Percentiles rank a stretch among this genome's conserved stretches.
Conservation (phyloP, 2,113 vertebrate species). For the Phaethornis superciliosus region DNA sequence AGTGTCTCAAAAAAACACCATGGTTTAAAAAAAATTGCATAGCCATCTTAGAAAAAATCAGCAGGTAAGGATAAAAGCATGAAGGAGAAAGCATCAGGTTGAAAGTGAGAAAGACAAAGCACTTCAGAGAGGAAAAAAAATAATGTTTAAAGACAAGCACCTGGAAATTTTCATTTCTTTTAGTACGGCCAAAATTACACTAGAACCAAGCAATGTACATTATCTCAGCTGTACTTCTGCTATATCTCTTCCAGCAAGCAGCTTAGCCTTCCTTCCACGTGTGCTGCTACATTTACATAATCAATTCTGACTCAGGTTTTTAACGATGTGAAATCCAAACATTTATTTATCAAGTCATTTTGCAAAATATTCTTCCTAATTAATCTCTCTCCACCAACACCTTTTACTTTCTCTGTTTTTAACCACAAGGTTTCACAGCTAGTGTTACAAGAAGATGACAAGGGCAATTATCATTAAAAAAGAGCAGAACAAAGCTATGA, state of each 20-base stretch:
- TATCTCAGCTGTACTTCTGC: neutral
- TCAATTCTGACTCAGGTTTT: slow-evolving; percentile 56
- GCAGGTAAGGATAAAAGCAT: neutral
- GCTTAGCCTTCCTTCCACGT: slow-evolving; percentile 5
- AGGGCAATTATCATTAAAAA: slow-evolving; percentile 76
- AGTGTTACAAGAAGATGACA: slow-evolving; percentile 70
- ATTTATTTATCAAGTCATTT: slow-evolving; percentile 72
- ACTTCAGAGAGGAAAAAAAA: neutral
- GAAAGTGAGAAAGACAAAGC: neutral
- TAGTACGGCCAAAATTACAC: neutral
- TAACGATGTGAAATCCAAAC: slow-evolving; percentile 63
- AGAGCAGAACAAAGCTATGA: slow-evolving; percentile 70
- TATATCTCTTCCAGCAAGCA: neutral
- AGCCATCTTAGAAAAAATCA: neutral
- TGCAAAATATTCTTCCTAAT: slow-evolving; percentile 71
- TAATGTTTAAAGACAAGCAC: neutral
- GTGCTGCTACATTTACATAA: slow-evolving; percentile 26
- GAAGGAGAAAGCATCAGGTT: neutral
- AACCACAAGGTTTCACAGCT: slow-evolving; percentile 61
- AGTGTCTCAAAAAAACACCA: neutral
- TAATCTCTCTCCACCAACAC: slow-evolving; percentile 45
- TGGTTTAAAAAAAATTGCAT: neutral
- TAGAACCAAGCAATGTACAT: neutral
- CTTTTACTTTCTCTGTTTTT: slow-evolving; percentile 35
- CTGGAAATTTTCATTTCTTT: neutral